Base-by-base conservation (phyloP, 1,140 invertebrate species). In the Neodiprion fabricii region DNA sequence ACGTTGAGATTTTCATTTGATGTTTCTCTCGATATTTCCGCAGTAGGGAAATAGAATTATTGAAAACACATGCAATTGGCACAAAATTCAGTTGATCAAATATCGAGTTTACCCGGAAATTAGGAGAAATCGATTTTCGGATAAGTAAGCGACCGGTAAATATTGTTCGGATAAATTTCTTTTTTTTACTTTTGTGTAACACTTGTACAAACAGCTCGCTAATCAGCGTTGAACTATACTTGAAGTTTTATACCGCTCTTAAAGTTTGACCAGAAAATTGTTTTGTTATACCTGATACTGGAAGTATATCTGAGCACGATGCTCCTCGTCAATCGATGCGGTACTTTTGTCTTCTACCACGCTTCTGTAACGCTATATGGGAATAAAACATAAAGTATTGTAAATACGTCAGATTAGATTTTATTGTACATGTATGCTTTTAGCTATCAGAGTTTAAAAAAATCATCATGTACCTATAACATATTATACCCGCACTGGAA, bases 401-500 rank as follows among this genome's bases (percentile, higher is more conserved):
- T 85, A 86, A 81, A 85, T 86, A 85, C 72, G 82, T 81, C 76
- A 79, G 78, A 83, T 80, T 82, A 85, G 76, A 84, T 80, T 84
- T 75, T 77, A 79, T 78, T 66, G 76, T 82, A 78, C 70, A 74
- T 73, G 61, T 77, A 76, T 77, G 73, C 73, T 74, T 77, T 67
- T 74, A 74, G 48, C 11, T 73, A 67, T 72, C 23, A 61, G 68
- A 72, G 17, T 12, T 75, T 61, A 74, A 53, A 72, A 65, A 72
- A 65, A 74, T 50, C 67, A 76, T 11, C 10, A 69, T 23, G 40
- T 69, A 69, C 67, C 21, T 47, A 69, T 17, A 23, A 23, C 2
- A 47, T 11, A 7, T 23, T 17, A 17, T 47, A 12, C 14, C 12
- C 12, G 11, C 10, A 69, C 10, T 69, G 11, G 3, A 14, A 21